Evolutionary conservation across 2,797 vertebrate genomes (phyloP).

Genomic region (Schizopygopsis pylzovi): DNA sequence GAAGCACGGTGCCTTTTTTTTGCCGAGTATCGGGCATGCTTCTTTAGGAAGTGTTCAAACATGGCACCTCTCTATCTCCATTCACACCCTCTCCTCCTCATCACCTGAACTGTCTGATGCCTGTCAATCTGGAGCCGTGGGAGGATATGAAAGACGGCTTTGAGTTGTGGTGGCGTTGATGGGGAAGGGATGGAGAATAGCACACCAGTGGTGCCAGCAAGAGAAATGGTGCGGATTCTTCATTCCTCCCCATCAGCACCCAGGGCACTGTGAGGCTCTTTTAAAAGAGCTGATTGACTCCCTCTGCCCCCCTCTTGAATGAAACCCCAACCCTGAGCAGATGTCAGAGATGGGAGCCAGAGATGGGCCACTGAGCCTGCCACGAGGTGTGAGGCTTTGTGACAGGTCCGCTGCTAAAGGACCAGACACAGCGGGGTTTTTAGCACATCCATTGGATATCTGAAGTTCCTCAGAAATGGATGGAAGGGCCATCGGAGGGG

Average conservation of each 20-base stretch:
- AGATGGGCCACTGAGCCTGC: conserved; percentile 58
- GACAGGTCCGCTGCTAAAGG: conserved; percentile 64
- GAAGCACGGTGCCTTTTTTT: conserved; percentile 54
- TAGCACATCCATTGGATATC: conserved; percentile 66
- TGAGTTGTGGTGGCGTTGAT: conserved; percentile 62
- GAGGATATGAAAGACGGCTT: conserved; percentile 65
- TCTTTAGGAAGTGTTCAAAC: conserved; percentile 71
- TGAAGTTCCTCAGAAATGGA: conserved; percentile 61
- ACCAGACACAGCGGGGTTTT: conserved; percentile 65
- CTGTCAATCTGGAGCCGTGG: conserved; percentile 69
- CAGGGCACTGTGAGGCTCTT: conserved; percentile 58
- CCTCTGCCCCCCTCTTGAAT: conserved; percentile 66
- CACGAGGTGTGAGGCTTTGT: conserved; percentile 67
- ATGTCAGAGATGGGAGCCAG: conserved; percentile 68
- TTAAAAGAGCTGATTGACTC: conserved; percentile 69
- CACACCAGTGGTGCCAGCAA: conserved; percentile 66
- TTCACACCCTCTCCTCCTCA: conserved; percentile 72
- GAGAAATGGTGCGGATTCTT: conserved; percentile 63
- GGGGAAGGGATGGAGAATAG: conserved; percentile 63
- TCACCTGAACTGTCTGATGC: conserved; percentile 70
- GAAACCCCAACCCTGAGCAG: conserved; percentile 72
- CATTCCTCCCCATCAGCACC: conserved; percentile 59
- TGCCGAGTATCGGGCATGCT: conserved; percentile 62
- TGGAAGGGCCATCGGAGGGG: conserved; percentile 33
- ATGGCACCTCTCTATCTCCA: conserved; percentile 69